Base-by-base conservation (phyloP, 2,888 invertebrate genomes). In the Epinotia nisella region DNA sequence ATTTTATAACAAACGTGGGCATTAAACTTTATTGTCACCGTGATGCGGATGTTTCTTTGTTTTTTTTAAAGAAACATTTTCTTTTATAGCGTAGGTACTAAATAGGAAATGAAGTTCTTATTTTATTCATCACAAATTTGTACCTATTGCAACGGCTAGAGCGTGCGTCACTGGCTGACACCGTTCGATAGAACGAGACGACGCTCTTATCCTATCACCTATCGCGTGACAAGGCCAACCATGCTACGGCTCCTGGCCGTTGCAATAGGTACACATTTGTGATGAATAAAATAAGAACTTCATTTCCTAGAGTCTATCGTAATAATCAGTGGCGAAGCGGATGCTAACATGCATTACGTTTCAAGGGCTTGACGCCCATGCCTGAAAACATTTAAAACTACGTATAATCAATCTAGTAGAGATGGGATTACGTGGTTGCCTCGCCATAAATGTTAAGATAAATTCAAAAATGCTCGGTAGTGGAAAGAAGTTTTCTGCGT, bases 11-110 rank as follows among this genome's bases (percentile, higher is more conserved):
- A 0, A 5, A 74, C 76, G 67, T 75, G 76, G 74, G 77, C 74
- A 79, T 79, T 78, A 75, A 80, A 77, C 77, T 81, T 80, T 81
- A 84, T 86, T 86, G 85, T 86, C 81, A 80, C 76, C 78, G 74
- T 84, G 83, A 87, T 83, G 83, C 83, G 84, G 84, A 83, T 85
- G 81, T 81, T 75, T 62, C 61, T 60, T 70, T 66, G 35, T 71
- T 70, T 69, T 68, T 68, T 75, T 69, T 51, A 66, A 61, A 67
- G 68, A 64, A 49, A 49, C 61, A 5, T 56, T 24, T 61, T 67
- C 51, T 66, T 71, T 66, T 53, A 65, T 53, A 15, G 59, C 71
- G 24, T 65, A 59, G 65, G 24, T 65, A 59, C 29, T 65, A 65
- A 39, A 71, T 65, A 66, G 65, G 58, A 60, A 71, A 71, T 65